Evolutionary conservation across 1,140 invertebrate genomes (phyloP), one percentile per base, ranked within the genome.

Genomic region (Drosophila seguyi): DNA sequence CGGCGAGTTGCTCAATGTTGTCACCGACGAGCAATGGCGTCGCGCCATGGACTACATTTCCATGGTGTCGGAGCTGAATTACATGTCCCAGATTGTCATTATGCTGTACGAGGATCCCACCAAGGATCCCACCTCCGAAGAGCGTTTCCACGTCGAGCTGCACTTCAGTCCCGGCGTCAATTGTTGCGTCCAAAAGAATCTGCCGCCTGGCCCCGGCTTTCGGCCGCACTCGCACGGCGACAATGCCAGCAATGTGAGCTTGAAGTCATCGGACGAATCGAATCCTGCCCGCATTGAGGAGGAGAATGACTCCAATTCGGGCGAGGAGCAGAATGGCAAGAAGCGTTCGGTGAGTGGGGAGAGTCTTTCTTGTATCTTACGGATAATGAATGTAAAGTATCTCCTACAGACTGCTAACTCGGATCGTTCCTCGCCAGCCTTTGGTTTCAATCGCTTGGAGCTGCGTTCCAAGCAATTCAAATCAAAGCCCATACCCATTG

Each of bases 31-130:
- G 93, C 99, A 99, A 92, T 99, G 99, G 99, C 95, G 97, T 8
- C 95, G 98, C 67, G 99, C 99, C 0, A 99, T 99, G 98, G 98
- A 99, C 86, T 99, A 99, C 92, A 96, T 99, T 2, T 98, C 97
- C 50, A 98, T 98, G 94, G 98, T 99, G 1, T 98, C 98, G 0
- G 99, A 99, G 93, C 94, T 99, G 3, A 99, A 99, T 94, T 99
- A 99, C 93, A 98, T 99, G 97, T 99, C 99, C 0, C 99, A 99
- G 93, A 97, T 99, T 55, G 98, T 99, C 1, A 97, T 99, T 6
- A 99, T 99, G 98, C 93, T 99, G n/a, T 99, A 99, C 92, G 99
- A 99, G 94, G 98, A 99, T 94, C 98, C 98, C 6, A 99, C 97
- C 0, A 99, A 99, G 93, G 98, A 98, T 93, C 96, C 97, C 0